Base-by-base conservation (phyloP, 2,113 vertebrate genomes). In the Halcyon senegalensis region DNA sequence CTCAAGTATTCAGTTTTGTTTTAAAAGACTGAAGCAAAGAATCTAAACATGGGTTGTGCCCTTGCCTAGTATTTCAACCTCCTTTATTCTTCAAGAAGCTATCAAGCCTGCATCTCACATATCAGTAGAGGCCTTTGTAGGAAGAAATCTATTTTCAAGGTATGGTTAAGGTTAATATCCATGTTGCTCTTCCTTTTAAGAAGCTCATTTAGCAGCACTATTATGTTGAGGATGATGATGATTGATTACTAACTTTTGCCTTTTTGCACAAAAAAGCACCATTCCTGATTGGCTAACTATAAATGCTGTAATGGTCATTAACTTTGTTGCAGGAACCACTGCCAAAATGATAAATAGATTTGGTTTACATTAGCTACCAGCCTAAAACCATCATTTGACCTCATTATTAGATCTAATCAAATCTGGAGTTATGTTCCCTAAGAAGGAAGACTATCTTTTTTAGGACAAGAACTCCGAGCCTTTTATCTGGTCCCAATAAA, bases 301-400 rank as follows among this genome's bases (percentile, higher is more conserved):
- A 89, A 94, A 83, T 79, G 73, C 44, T 94, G 84, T 90, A 95
- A 96, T 94, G 89, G 92, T 94, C 82, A 97, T 96, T 97, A 97
- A 92, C 62, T n/a, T 28, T 64, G 69, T 23, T 96, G 89, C 79
- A 94, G 73, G 50, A 97, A 94, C 94, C 69, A 94, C 85, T 94
- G 87, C 85, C 93, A 97, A 95, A 93, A 77, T 97, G 97, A 97
- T 96, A 96, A 96, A 97, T 78, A 95, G 94, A 94, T 97, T 97
- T 95, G 75, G 93, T 97, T 97, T 95, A 86, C 83, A 91, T 96
- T 96, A 97, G 91, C 63, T 86, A 85, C 59, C 67, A 94, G 83
- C 77, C 91, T 92, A 94, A 96, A 92, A 96, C 84, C 59, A 96
- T 92, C 80, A 94, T 96, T 97, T 97, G 94, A 96, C 95, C 90